These are phyloP conservation scores for Sternotherus odoratus DNA, from an alignment of 2,797 vertebrate species.

Conservation along the genomic window DNA sequence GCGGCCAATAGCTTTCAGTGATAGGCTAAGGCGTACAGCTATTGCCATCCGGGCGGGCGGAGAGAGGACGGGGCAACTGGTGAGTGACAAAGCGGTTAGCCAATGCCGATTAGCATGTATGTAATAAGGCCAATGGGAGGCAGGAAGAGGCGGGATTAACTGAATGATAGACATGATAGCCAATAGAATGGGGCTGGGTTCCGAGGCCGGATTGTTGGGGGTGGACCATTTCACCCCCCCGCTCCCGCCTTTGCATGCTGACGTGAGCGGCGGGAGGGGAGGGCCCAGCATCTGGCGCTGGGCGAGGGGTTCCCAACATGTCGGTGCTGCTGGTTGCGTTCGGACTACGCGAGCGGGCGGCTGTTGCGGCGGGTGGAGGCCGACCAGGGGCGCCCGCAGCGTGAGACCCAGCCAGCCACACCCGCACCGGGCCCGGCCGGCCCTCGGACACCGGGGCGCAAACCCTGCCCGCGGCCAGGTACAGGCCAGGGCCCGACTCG, in stretches of 20 bases:
- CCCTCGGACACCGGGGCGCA: background rate
- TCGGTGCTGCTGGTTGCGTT: constrained; percentile 58
- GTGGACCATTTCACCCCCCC: background rate
- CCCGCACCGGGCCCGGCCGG: constrained; percentile 9
- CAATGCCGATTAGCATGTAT: background rate
- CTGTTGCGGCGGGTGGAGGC: constrained; percentile 12
- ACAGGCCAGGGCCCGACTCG: background rate
- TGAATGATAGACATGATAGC: background rate
- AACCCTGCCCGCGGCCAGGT: background rate
- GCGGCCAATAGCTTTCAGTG: constrained; percentile 15
- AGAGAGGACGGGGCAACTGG: background rate
- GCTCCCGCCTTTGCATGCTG: constrained; percentile 33
- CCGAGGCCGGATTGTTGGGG: background rate
- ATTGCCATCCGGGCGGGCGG: background rate
- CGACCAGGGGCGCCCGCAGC: constrained; percentile 6
- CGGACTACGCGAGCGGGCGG: constrained; percentile 25
- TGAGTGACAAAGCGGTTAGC: background rate
- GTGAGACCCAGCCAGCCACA: background rate
- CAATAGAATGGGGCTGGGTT: background rate
- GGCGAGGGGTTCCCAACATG: constrained; percentile 65
- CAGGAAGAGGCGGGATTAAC: background rate
- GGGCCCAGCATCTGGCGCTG: constrained; percentile 35
- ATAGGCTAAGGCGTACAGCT: background rate
- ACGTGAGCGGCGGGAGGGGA: constrained; percentile 44
- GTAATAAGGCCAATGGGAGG: constrained; percentile 1